Evolutionary conservation across 2,797 vertebrate species (phyloP).

Genomic region (Amniataba percoides): DNA sequence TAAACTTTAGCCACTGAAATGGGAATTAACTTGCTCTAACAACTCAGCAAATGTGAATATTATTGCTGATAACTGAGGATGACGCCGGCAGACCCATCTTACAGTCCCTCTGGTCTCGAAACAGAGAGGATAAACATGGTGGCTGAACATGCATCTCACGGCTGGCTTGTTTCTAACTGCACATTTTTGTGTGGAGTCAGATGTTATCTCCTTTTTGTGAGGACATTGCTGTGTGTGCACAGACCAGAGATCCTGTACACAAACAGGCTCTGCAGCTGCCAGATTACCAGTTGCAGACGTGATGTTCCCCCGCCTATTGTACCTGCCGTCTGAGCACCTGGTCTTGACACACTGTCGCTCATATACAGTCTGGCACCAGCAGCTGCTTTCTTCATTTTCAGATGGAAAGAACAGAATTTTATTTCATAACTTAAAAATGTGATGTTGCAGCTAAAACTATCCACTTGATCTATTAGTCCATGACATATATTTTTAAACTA

Average conservation of each 20-base stretch:
- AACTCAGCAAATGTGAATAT: conserved; percentile 77
- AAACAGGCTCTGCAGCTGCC: conserved; percentile 39
- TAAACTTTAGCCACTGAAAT: conserved; percentile 68
- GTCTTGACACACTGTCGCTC: conserved; percentile 20
- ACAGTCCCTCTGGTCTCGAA: conserved; percentile 35
- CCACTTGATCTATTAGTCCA: not conserved
- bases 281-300: conserved; percentile 34
- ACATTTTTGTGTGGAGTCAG: conserved; percentile 6
- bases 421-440: not conserved
- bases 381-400: conserved; percentile 40
- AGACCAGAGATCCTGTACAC: not conserved
- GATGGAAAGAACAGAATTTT: conserved; percentile 9
- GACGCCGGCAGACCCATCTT: conserved; percentile 24
- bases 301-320: conserved; percentile 28
- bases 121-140: conserved; percentile 27
- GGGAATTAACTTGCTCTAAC: conserved; percentile 69
- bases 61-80: conserved; percentile 77
- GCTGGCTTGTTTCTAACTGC: not conserved
- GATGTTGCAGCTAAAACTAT: not conserved
- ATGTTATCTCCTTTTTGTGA: not conserved
- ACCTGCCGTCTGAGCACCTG: conserved; percentile 46
- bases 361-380: conserved; percentile 23
- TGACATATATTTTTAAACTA: not conserved
- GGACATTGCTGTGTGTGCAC: not conserved
- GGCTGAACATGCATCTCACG: conserved; percentile 3